These are phyloP conservation scores for Gasteruption jaculator DNA, from an alignment of 2,888 invertebrate species.

Conservation along the genomic window DNA sequence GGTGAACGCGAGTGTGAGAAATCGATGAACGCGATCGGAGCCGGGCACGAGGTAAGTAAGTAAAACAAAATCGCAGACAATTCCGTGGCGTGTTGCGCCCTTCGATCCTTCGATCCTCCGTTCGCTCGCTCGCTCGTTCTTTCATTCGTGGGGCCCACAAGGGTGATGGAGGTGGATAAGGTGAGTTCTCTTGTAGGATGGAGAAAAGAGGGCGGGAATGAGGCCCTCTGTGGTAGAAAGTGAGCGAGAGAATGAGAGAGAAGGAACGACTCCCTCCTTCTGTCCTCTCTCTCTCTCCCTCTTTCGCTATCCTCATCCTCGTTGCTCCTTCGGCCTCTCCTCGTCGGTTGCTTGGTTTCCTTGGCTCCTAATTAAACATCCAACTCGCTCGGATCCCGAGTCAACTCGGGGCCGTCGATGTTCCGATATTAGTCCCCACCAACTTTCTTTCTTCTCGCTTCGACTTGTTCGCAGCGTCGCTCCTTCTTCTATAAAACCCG, in stretches of 20 bases:
- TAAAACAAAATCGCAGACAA: conserved; percentile 49
- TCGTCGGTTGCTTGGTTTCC: conserved; percentile 32
- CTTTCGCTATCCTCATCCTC: conserved; percentile 5
- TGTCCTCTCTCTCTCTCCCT: conserved; percentile 11
- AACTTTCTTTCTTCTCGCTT: conserved; percentile 19
- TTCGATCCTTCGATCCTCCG: conserved; percentile 12
- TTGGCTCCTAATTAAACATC: conserved; percentile 52
- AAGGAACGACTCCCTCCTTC: background rate
- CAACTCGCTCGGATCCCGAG: conserved; percentile 44
- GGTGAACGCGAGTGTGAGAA: conserved; percentile 36
- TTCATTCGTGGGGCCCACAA: conserved; percentile 29
- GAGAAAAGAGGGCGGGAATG: conserved; percentile 23
- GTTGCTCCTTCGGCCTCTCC: conserved; percentile 7
- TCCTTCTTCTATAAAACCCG: conserved; percentile 14
- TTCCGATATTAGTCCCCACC: conserved; percentile 47
- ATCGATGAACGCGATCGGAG: conserved; percentile 49
- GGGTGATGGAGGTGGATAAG: conserved; percentile 46
- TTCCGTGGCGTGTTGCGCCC: conserved; percentile 41
- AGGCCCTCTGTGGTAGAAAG: conserved; percentile 29
- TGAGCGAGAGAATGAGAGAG: conserved; percentile 9
- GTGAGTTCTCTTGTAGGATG: conserved; percentile 29
- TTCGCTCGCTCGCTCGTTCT: conserved; percentile 19
- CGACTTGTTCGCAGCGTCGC: conserved; percentile 16
- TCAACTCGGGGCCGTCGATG: conserved; percentile 46
- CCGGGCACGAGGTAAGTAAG: conserved; percentile 36